Evolutionary conservation across 2,113 vertebrate genomes (phyloP).

Genomic region (Aspidoscelis tigris): DNA sequence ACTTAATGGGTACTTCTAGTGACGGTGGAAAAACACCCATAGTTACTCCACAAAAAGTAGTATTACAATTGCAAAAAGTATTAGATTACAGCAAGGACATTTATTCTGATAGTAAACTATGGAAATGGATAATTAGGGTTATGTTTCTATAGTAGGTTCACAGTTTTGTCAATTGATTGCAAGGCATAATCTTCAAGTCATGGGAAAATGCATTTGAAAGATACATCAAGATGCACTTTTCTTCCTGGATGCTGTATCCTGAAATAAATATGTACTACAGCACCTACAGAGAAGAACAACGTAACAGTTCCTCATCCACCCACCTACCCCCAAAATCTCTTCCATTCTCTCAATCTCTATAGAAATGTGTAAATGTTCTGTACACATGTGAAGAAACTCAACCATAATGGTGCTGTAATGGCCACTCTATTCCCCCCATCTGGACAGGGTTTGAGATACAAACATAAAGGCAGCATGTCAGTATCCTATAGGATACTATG

Average conservation of each 20-base stretch:
- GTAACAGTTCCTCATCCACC: too few species aligned
- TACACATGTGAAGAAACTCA: too few species aligned
- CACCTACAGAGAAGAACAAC: too few species aligned
- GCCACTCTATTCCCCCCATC: background rate
- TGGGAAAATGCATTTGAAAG: background rate
- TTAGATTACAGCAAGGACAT: constrained; percentile 24
- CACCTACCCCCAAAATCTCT: too few species aligned
- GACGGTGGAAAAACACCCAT: too few species aligned
- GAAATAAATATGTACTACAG: too few species aligned
- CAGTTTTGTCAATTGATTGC: background rate
- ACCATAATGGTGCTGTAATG: too few species aligned
- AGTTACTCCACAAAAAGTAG: background rate
- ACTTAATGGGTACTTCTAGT: too few species aligned
- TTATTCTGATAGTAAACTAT: background rate
- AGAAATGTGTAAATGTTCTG: too few species aligned
- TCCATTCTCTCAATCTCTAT: too few species aligned
- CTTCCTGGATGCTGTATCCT: background rate
- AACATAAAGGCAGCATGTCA: background rate
- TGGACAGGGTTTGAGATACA: background rate
- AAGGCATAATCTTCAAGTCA: background rate
- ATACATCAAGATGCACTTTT: rapidly evolving
- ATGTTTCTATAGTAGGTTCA: background rate
- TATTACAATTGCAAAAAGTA: background rate
- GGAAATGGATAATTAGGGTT: background rate
- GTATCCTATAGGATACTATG: background rate